Percentiles rank a stretch among this genome's conserved stretches.
These are phyloP conservation scores for Pyxicephalus adspersus DNA, from an alignment of 2,113 vertebrate genomes.

Conservation along the genomic window DNA sequence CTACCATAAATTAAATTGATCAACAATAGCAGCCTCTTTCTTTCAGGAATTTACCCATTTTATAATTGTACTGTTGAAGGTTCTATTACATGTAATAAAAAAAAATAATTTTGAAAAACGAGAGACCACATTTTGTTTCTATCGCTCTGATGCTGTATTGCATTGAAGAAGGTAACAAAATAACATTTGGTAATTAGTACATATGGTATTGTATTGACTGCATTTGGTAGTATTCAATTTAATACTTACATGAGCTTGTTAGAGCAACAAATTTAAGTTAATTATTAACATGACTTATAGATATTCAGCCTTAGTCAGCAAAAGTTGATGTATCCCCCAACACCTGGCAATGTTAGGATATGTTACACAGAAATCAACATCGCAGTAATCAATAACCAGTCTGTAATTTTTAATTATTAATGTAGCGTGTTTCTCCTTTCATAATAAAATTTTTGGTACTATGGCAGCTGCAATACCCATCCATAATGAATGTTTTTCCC, in stretches of 20 bases:
- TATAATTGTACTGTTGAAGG: too few species aligned
- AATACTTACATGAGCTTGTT: not conserved
- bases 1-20: too few species aligned
- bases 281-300: constrained; percentile 6
- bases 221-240: too few species aligned
- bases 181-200: too few species aligned
- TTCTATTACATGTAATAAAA: too few species aligned
- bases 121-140: too few species aligned
- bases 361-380: not conserved
- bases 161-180: too few species aligned
- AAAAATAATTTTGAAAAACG: too few species aligned
- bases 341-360: not conserved
- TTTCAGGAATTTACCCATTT: too few species aligned
- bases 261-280: not conserved
- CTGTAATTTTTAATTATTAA: constrained; percentile 33
- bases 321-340: not conserved
- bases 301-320: constrained; percentile 5
- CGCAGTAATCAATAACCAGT: not conserved
- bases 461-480: constrained; percentile 10
- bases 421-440: not conserved
- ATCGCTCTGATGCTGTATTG: too few species aligned
- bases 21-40: too few species aligned
- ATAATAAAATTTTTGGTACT: constrained; percentile 1
- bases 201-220: not conserved
- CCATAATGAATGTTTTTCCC: constrained; percentile 4